Evolutionary conservation across 1,140 invertebrate genomes (phyloP).

Genomic region (Drosophila kikkawai): DNA sequence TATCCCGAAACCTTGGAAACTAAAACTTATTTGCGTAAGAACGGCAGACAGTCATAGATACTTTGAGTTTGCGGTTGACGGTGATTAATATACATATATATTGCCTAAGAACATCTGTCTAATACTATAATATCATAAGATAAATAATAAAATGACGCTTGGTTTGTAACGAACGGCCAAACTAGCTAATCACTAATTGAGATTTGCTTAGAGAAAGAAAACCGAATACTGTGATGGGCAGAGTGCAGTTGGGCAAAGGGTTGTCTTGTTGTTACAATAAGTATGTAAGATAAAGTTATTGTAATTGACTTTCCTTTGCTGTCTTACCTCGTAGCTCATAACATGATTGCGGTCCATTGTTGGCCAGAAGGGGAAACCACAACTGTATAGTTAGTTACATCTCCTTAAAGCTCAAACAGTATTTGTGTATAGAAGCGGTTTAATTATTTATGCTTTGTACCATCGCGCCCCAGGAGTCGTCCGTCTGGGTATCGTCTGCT

Average conservation of each 20-base stretch:
- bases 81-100: too few relatives aligned
- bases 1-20: too few relatives aligned
- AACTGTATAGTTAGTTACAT: slow-evolving; percentile 61
- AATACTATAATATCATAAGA: too few relatives aligned
- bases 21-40: too few relatives aligned
- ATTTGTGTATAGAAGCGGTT: slow-evolving; percentile 37
- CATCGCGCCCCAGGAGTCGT: slow-evolving; percentile 38
- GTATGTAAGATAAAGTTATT: slow-evolving; percentile 16
- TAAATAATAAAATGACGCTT: neutral
- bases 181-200: neutral
- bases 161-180: neutral
- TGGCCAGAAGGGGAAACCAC: slow-evolving; percentile 60
- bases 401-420: slow-evolving; percentile 44
- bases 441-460: slow-evolving; percentile 16
- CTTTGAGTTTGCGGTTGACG: too few relatives aligned
- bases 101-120: too few relatives aligned
- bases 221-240: neutral
- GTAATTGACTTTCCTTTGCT: neutral
- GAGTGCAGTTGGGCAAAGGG: neutral
- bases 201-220: slow-evolving; percentile 7
- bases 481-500: slow-evolving; percentile 42
- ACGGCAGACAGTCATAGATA: too few relatives aligned
- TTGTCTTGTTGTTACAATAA: slow-evolving; percentile 7
- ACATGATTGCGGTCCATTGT: slow-evolving; percentile 39
- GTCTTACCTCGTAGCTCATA: slow-evolving; percentile 42